phyloP scores from a whole-genome alignment of 1,140 invertebrate genomes.

The Lepidurus apus region DNA sequence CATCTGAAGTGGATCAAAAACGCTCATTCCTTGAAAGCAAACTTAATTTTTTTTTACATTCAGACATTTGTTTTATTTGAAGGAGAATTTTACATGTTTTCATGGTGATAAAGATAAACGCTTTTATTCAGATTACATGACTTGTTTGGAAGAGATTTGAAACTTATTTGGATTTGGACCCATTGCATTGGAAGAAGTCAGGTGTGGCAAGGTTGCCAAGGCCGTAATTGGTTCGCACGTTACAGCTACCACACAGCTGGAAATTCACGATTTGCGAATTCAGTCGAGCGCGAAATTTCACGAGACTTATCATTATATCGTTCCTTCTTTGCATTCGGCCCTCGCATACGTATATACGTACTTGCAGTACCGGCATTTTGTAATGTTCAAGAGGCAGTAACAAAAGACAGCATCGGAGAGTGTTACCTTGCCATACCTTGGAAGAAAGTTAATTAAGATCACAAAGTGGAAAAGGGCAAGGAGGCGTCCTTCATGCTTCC shows the following conservation, averaged over 20 bases:
- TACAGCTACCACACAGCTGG: not conserved
- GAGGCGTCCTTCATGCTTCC: not conserved
- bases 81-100: too few species aligned
- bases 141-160: too few species aligned
- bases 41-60: too few species aligned
- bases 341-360: not conserved
- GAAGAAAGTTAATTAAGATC: not conserved
- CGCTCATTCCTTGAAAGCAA: too few species aligned
- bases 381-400: not conserved
- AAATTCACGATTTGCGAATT: not conserved
- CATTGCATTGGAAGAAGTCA: not conserved
- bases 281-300: not conserved
- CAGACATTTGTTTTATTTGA: too few species aligned
- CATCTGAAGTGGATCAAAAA: too few species aligned
- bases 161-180: not conserved
- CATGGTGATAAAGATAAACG: too few species aligned
- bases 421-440: not conserved
- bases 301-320: not conserved
- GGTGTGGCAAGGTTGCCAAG: conserved; percentile 1
- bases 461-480: not conserved
- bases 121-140: too few species aligned
- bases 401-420: not conserved
- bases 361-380: not conserved
- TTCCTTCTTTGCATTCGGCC: not conserved
- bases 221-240: not conserved